Conservation (phyloP, 2,113 vertebrate genomes). For the Grallaria varia region DNA sequence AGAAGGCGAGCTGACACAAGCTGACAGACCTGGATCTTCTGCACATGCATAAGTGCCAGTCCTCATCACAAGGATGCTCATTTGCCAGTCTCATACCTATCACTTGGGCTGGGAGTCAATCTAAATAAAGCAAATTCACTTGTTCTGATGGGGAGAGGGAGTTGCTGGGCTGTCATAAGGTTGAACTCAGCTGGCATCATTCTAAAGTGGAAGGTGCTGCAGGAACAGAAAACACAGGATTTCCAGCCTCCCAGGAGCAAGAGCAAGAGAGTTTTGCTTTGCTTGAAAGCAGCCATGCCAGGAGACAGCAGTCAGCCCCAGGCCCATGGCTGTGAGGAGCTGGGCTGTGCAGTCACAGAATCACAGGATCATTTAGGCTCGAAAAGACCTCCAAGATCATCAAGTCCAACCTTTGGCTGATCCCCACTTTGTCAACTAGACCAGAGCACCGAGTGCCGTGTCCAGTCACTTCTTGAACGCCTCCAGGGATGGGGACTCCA, state of each 20-base stretch:
- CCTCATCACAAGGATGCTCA: slow-evolving; percentile 56
- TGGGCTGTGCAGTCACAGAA: background rate
- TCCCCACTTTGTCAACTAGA: background rate
- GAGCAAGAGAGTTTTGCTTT: background rate
- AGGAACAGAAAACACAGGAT: background rate
- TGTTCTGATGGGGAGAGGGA: slow-evolving; percentile 25
- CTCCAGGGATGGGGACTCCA: background rate
- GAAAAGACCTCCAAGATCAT: background rate
- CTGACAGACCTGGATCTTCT: slow-evolving; percentile 55
- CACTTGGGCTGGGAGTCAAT: slow-evolving; percentile 55
- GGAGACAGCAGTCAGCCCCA: background rate
- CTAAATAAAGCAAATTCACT: slow-evolving; percentile 52
- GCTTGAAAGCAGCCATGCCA: background rate
- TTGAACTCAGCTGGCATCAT: slow-evolving; percentile 19
- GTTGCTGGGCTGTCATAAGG: slow-evolving; percentile 40
- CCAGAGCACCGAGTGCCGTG: background rate
- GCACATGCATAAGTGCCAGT: slow-evolving; percentile 53
- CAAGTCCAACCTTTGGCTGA: background rate
- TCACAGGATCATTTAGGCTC: background rate
- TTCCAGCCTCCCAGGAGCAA: background rate
- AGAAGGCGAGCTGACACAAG: slow-evolving; percentile 45
- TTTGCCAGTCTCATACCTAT: slow-evolving; percentile 62
- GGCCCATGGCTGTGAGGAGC: background rate
- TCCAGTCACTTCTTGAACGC: background rate
- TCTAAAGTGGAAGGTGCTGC: background rate